Evolutionary conservation across 1,140 invertebrate genomes (phyloP), one percentile per base, ranked within the genome.

Genomic region (Phymorhynchus buccinoides): DNA sequence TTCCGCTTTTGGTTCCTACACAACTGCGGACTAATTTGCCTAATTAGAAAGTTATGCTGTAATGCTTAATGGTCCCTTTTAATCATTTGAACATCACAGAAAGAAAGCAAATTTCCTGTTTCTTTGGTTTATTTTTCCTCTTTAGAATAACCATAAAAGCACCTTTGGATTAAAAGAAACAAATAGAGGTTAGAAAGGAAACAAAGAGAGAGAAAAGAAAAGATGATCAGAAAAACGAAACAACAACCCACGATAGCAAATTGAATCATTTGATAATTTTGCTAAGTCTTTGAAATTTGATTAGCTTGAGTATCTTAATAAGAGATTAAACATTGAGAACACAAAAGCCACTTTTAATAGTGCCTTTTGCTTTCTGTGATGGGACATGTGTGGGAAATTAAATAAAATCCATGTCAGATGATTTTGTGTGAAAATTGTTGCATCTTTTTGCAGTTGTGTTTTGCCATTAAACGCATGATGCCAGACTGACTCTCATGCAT

Each of bases 401-500:
- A 52, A 52, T 14, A 52, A 52, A 62, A 27, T 62, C 56, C 22
- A 52, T 62, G 22, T 27, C 18, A 27, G 56, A 4, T 27, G 12
- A 27, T 22, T n/a, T 14, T 6, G 56, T 22, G 1, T 62, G 56
- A 62, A 4, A 4, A 27, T 62, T 27, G n/a, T 62, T 62, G 56
- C 22, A 27, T 62, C n/a, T n/a, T 62, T 27, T 62, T 22, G n/a
- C 6, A 62, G 4, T 2, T 62, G 12, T 62, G 12, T 62, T 0
- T 62, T 27, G 56, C 56, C 22, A 62, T 62, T 62, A 62, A 62
- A 62, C 12, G 56, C 56, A 62, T 62, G 56, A 62, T 27, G 22
- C 48, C 56, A 62, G 56, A 62, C 56, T 62, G 56, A 62, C 56
- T 62, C n/a, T 62, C 56, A 62, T 27, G 56, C 56, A 62, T 62